These are phyloP conservation scores for Cactoblastis cactorum DNA, from an alignment of 2,888 invertebrate species.

Conservation along the genomic window DNA sequence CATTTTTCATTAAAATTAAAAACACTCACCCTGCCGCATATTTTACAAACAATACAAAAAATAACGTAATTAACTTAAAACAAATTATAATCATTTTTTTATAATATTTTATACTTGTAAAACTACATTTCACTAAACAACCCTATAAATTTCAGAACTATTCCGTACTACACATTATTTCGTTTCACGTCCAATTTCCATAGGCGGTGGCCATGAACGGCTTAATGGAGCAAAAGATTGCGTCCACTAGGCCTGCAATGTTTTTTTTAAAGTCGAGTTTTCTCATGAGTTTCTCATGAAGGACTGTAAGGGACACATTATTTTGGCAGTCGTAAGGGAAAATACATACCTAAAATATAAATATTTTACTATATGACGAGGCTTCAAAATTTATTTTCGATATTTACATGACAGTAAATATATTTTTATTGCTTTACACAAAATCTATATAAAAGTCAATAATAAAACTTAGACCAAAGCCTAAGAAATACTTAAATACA, in stretches of 20 bases:
- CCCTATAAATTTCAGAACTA: constrained; percentile 37
- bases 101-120: background rate
- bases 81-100: no score
- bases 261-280: constrained; percentile 51
- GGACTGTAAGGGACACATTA: constrained; percentile 11
- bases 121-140: background rate
- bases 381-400: no score
- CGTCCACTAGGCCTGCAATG: constrained; percentile 60
- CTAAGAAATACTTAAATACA: no score
- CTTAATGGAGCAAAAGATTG: constrained; percentile 77
- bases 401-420: no score
- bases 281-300: constrained; percentile 24
- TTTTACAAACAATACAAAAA: background rate
- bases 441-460: no score
- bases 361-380: no score
- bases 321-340: background rate
- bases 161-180: constrained; percentile 66
- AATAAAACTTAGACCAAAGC: no score
- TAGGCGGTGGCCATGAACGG: constrained; percentile 74
- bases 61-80: background rate
- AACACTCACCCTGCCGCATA: no score
- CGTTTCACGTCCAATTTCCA: constrained; percentile 77
- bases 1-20: no score
- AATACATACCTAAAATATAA: no score
- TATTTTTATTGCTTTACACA: no score